phyloP scores from a whole-genome alignment of 2,113 vertebrate genomes.

The Cryptomyrus ogoouensis region DNA sequence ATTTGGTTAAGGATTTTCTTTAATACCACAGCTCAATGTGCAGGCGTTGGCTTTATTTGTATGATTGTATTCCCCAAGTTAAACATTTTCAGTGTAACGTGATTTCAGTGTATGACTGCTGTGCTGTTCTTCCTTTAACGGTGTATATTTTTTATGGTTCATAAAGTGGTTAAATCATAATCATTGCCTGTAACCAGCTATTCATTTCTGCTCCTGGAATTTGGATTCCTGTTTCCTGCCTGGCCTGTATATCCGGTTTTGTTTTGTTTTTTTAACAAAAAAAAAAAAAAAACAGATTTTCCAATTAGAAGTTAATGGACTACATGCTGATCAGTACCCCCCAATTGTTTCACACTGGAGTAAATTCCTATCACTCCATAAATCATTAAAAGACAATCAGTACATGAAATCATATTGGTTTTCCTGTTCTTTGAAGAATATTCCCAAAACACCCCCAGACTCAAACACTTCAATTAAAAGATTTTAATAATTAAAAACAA shows the following conservation, averaged over 20 bases:
- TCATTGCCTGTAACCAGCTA: not conserved
- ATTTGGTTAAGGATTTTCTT: not conserved
- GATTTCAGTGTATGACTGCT: not conserved
- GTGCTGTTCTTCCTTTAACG: not conserved
- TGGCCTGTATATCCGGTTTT: not conserved
- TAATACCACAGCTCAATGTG: not conserved
- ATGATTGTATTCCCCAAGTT: not conserved
- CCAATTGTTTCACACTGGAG: not conserved
- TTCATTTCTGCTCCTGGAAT: not conserved
- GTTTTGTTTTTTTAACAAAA: not conserved
- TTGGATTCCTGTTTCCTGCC: not conserved
- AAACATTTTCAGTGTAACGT: not conserved
- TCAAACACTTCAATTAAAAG: not conserved
- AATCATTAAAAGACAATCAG: not conserved
- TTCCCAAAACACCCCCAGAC: not conserved
- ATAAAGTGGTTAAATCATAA: not conserved
- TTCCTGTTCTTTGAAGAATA: conserved; percentile 57
- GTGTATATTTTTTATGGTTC: not conserved
- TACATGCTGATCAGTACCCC: not conserved
- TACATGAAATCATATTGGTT: not conserved
- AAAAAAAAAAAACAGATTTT: not conserved
- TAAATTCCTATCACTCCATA: not conserved
- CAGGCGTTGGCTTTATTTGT: not conserved
- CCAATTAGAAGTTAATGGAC: not conserved
- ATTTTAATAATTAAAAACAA: not conserved